A percentile compares a stretch with the other conserved stretches of the same genome.
phyloP scores from a whole-genome alignment of 1,140 invertebrate species.

The Caenorhabditis tropicalis region DNA sequence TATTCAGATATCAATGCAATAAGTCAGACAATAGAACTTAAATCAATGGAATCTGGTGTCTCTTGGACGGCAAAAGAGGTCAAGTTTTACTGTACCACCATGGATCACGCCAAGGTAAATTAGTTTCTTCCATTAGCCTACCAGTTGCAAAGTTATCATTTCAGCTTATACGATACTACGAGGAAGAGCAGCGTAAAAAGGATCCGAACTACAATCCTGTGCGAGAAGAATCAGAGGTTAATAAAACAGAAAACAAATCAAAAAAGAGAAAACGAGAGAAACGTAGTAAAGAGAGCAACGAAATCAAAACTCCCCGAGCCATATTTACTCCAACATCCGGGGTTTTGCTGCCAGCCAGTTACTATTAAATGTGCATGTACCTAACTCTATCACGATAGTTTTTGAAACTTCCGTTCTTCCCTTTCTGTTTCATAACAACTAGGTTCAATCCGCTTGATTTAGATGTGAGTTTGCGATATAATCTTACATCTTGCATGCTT shows the following conservation, averaged over 20 bases:
- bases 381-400: no score
- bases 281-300: not conserved
- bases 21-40: not conserved
- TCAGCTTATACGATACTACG: slow-evolving; percentile 12
- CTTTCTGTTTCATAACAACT: no score
- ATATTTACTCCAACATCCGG: not conserved
- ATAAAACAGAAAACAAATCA: not conserved
- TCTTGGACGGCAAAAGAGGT: not conserved
- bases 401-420: no score
- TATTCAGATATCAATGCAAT: slow-evolving; percentile 6
- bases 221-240: not conserved
- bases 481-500: no score
- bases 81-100: not conserved
- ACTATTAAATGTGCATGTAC: not conserved
- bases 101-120: not conserved
- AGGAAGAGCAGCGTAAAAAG: not conserved
- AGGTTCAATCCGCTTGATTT: no score
- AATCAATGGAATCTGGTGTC: not conserved
- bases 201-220: not conserved
- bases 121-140: no score
- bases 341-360: not conserved
- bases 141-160: no score
- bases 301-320: not conserved
- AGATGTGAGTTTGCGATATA: no score
- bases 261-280: not conserved